A percentile compares a stretch with the other conserved stretches of the same genome.
phyloP scores from a whole-genome alignment of 2,797 vertebrate species.

The Crocidura indochinensis region DNA sequence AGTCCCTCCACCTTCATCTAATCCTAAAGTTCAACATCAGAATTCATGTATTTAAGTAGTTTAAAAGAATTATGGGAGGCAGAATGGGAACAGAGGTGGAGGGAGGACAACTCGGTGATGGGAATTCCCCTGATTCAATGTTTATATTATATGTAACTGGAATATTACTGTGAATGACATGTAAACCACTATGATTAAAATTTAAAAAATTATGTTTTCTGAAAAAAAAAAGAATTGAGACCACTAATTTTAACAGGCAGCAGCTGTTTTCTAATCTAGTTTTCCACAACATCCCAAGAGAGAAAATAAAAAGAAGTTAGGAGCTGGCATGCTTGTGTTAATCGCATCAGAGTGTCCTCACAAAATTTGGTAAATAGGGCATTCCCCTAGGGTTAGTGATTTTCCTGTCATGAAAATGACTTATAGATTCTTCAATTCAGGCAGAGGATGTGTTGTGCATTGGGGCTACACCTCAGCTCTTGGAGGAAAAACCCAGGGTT shows the following conservation, averaged over 20 bases:
- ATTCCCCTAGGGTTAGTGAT: neutral
- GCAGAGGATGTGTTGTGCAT: neutral
- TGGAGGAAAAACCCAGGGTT: neutral
- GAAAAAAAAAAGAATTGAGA: constrained; percentile 11
- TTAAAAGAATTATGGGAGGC: too few relatives aligned
- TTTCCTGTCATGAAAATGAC: neutral
- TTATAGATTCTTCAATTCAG: neutral
- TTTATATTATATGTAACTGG: too few relatives aligned
- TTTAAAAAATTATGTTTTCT: too few relatives aligned
- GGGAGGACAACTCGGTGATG: too few relatives aligned
- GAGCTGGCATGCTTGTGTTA: neutral
- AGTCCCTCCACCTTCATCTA: neutral
- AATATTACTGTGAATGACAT: too few relatives aligned
- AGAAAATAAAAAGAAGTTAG: constrained; percentile 9
- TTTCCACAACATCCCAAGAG: constrained; percentile 27
- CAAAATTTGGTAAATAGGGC: constrained; percentile 5
- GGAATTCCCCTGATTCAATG: too few relatives aligned
- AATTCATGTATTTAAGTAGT: neutral
- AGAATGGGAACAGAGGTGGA: too few relatives aligned
- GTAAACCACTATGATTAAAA: too few relatives aligned
- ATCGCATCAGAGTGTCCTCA: neutral
- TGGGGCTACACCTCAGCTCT: neutral
- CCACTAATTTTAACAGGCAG: constrained; percentile 18
- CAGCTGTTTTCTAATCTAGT: constrained; percentile 25
- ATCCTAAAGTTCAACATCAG: constrained; percentile 7